These are phyloP conservation scores for Sturnus vulgaris DNA, from an alignment of 2,113 vertebrate genomes.

Conservation along the genomic window DNA sequence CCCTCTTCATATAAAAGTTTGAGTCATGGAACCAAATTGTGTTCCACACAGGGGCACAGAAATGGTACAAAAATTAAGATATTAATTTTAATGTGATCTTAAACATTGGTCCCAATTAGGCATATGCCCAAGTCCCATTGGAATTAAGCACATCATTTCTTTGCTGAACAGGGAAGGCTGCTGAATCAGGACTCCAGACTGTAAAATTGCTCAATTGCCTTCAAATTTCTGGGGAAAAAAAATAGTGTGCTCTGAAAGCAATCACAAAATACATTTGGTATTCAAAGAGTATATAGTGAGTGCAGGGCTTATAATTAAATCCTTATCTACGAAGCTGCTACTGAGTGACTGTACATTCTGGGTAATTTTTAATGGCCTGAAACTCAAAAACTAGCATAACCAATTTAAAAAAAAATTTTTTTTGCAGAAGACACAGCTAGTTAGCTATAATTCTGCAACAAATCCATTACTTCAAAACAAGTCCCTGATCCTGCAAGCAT, in stretches of 20 bases:
- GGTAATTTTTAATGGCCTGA: constrained; percentile 68
- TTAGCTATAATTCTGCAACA: constrained; percentile 58
- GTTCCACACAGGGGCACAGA: background rate
- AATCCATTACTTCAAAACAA: constrained; percentile 61
- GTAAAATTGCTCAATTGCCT: constrained; percentile 68
- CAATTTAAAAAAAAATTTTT: background rate
- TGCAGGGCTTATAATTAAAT: constrained; percentile 66
- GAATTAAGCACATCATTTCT: constrained; percentile 52
- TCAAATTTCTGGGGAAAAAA: constrained; percentile 59
- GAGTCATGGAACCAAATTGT: background rate
- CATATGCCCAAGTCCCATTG: constrained; percentile 30
- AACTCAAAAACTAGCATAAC: constrained; percentile 57
- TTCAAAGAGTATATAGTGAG: constrained; percentile 61
- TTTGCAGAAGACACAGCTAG: constrained; percentile 48
- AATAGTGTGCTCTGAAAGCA: constrained; percentile 56
- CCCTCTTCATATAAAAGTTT: background rate
- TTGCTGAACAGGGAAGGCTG: constrained; percentile 50
- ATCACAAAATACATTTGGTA: constrained; percentile 65
- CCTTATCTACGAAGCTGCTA: constrained; percentile 59
- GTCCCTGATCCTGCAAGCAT: constrained; percentile 5
- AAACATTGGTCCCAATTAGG: constrained; percentile 51
- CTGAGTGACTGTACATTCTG: constrained; percentile 58
- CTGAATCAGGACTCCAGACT: constrained; percentile 63
- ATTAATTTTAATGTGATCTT: constrained; percentile 59
- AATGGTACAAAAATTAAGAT: constrained; percentile 34